Conservation (phyloP, 1,140 invertebrate species). For the Caenorhabditis tropicalis region DNA sequence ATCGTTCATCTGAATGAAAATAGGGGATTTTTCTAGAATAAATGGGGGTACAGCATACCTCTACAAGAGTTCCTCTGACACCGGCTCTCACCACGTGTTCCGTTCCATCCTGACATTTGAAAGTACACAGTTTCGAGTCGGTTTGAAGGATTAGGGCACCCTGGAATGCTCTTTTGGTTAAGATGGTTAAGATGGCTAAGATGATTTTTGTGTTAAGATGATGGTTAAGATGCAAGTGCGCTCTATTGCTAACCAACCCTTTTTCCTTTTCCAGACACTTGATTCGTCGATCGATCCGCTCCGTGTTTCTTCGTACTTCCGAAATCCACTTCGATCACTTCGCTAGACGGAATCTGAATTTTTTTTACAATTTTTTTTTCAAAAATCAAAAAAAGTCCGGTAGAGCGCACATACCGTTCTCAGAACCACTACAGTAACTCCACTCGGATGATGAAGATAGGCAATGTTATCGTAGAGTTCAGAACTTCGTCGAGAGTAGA, state of each 20-base stretch:
- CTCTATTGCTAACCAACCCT: too few relatives aligned
- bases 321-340: conserved; percentile 48
- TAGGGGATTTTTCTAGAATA: background rate
- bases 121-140: conserved; percentile 55
- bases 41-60: conserved; percentile 11
- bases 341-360: conserved; percentile 34
- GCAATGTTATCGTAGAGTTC: conserved; percentile 43
- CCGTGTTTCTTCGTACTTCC: conserved; percentile 53
- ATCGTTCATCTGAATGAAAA: conserved; percentile 42
- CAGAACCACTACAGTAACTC: conserved; percentile 56
- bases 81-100: conserved; percentile 51
- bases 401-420: conserved; percentile 1
- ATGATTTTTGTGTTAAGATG: too few relatives aligned
- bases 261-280: conserved; percentile 53
- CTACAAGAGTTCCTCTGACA: conserved; percentile 51
- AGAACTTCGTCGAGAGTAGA: conserved; percentile 43
- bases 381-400: background rate
- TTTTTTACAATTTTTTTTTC: background rate
- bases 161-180: too few relatives aligned
- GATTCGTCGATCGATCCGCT: conserved; percentile 52
- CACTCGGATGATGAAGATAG: conserved; percentile 58
- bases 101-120: conserved; percentile 50
- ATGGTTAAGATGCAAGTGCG: too few relatives aligned
- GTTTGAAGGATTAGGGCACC: conserved; percentile 53
- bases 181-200: too few relatives aligned